phyloP scores from a whole-genome alignment of 2,113 vertebrate genomes.

The Melanerpes formicivorus region DNA sequence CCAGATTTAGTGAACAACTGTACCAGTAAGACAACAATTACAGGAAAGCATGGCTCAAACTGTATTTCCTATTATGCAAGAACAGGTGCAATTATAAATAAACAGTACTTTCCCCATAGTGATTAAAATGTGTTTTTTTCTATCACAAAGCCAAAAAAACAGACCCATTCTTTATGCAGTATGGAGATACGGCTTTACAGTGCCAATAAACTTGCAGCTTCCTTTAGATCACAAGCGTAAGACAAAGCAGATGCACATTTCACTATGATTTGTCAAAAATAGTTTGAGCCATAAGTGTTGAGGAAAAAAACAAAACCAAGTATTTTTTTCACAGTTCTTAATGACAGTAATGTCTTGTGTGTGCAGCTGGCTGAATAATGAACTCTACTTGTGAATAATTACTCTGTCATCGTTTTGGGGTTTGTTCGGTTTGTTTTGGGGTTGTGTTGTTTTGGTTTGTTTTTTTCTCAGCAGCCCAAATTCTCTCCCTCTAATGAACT shows the following conservation, averaged over 20 bases:
- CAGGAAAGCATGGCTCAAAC: constrained; percentile 51
- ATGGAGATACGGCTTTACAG: neutral
- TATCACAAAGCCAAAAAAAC: neutral
- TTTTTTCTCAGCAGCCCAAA: neutral
- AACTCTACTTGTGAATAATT: constrained; percentile 25
- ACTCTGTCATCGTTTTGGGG: neutral
- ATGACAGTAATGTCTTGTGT: neutral
- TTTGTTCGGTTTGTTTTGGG: neutral
- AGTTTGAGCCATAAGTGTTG: neutral
- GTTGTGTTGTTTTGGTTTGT: neutral
- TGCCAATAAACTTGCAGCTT: neutral
- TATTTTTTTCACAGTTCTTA: neutral
- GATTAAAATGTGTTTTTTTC: constrained; percentile 22
- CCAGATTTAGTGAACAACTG: constrained; percentile 4
- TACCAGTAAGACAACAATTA: constrained; percentile 61
- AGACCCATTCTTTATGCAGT: neutral
- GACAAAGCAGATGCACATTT: neutral
- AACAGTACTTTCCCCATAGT: neutral
- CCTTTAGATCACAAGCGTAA: neutral
- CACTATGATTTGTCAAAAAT: neutral
- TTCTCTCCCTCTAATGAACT: neutral
- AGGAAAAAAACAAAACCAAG: neutral
- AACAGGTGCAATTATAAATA: constrained; percentile 59
- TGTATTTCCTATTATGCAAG: constrained; percentile 60
- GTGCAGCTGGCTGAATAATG: constrained; percentile 9